These are phyloP conservation scores for Alviniconcha marisindica DNA, from an alignment of 1,140 invertebrate genomes.

Conservation along the genomic window DNA sequence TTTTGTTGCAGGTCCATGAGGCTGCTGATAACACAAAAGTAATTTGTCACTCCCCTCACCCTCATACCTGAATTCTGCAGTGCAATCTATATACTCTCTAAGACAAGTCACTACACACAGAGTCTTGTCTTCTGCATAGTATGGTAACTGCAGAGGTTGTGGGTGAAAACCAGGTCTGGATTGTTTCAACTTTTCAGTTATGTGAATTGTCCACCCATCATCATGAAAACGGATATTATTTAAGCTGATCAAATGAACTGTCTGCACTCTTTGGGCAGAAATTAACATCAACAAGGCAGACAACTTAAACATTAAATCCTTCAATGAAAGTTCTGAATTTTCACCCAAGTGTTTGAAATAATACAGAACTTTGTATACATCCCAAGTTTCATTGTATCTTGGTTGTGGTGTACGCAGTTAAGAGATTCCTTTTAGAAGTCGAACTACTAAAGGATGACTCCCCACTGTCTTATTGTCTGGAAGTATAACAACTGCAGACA, in stretches of 20 bases:
- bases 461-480: conserved; percentile 28
- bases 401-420: background rate
- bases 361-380: background rate
- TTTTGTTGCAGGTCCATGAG: conserved; percentile 3
- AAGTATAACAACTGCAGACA: conserved; percentile 13
- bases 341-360: background rate
- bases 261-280: background rate
- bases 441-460: background rate
- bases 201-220: background rate
- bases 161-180: background rate
- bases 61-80: background rate
- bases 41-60: background rate
- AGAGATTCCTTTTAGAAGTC: background rate
- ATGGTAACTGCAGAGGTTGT: background rate
- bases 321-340: background rate
- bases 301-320: background rate
- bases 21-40: background rate
- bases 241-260: background rate
- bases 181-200: conserved; percentile 1
- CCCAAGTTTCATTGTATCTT: conserved; percentile 11
- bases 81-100: background rate
- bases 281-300: background rate
- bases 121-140: background rate
- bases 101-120: background rate
- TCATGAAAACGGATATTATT: background rate